Conservation (phyloP, 2,113 vertebrate genomes). For the Silurus meridionalis region DNA sequence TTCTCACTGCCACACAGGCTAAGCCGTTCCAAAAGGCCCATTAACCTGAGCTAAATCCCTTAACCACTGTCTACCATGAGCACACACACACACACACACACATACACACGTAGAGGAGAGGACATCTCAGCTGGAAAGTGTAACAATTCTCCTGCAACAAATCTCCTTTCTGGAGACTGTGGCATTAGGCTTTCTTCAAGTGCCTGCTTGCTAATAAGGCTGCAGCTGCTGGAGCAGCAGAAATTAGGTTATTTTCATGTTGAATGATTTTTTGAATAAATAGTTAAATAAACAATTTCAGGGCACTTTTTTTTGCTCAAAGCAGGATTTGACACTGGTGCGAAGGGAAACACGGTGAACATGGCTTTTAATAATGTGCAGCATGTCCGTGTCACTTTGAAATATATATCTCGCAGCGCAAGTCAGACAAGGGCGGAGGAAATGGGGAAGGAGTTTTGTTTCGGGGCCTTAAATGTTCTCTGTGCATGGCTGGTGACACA, state of each 20-base stretch:
- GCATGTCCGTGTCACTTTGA: constrained; percentile 32
- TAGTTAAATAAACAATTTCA: not conserved
- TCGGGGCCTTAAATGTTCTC: constrained; percentile 53
- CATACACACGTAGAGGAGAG: constrained; percentile 48
- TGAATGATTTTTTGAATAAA: constrained; percentile 32
- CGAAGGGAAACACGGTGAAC: constrained; percentile 34
- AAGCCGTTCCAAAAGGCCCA: constrained; percentile 54
- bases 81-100: constrained; percentile 39
- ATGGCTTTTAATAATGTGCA: constrained; percentile 52
- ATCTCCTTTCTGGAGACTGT: constrained; percentile 15
- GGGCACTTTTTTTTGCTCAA: constrained; percentile 10
- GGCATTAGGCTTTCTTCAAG: constrained; percentile 11
- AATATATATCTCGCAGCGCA: constrained; percentile 40
- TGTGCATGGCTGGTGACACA: constrained; percentile 49
- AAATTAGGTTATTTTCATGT: constrained; percentile 41
- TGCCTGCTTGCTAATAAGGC: constrained; percentile 19
- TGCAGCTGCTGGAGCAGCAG: not conserved
- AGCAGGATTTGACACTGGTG: constrained; percentile 24
- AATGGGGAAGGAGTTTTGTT: constrained; percentile 47
- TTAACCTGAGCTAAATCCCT: constrained; percentile 58
- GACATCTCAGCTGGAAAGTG: constrained; percentile 26
- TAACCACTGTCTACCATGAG: constrained; percentile 46
- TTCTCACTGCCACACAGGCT: constrained; percentile 52
- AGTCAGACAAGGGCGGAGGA: constrained; percentile 30
- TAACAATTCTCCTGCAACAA: constrained; percentile 33